Evolutionary conservation across 2,888 invertebrate genomes (phyloP), one percentile per base, ranked within the genome.

Genomic region (Athalia rosae): DNA sequence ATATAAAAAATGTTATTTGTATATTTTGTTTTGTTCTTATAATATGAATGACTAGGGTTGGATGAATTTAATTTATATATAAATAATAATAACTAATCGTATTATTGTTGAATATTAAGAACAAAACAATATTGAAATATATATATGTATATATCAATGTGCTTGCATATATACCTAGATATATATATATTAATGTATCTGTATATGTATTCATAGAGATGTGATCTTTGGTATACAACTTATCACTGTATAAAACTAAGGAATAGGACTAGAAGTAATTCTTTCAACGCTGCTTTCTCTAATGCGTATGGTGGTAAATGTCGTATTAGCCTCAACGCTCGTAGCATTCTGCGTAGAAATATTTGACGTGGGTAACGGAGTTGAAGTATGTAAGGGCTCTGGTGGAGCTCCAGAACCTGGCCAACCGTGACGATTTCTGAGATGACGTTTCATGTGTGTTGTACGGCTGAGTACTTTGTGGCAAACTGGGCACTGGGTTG

Each of bases 401-500:
- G 82, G 79, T 41, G 80, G 71, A 71, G 82, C 80, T 71, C 86
- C 88, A 76, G 86, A 84, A 77, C 89, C 88, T 77, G 85, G 83
- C 89, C 89, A 89, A 80, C 89, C 89, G 83, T 89, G 89, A 58
- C 89, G 89, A 83, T 89, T 89, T 85, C 87, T 89, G 84, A 89
- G 86, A 82, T 89, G 89, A 78, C 89, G 89, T 84, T 89, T 89
- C 89, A 89, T 89, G 84, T 89, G 89, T 81, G 89, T 89, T 79
- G 89, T 89, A 83, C 91, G 90, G 83, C 91, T 91, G 82, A 91
- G 87, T 79, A 91, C 90, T 84, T 90, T 90, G 82, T 90, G 89
- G 84, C 91, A 91, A 79, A 91, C 88, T 77, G 89, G 89, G 84
- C 91, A 91, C 84, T 90, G 90, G 78, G 91, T 91, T 81, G 90